These are phyloP conservation scores for Hiodon alosoides DNA, from an alignment of 2,113 vertebrate species.

Conservation along the genomic window DNA sequence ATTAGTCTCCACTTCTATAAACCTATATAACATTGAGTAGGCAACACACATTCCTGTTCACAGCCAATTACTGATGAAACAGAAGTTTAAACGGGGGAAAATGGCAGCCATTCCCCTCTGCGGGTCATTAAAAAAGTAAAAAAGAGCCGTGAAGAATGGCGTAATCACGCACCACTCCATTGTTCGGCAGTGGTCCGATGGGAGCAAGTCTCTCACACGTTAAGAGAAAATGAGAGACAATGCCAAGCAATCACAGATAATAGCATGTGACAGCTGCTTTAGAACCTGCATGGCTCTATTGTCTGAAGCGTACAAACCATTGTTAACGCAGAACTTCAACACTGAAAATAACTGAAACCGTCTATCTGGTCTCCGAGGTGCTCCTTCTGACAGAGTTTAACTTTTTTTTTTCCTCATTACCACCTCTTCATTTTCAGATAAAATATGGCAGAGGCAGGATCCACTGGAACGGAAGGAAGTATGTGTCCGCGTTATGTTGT, in stretches of 20 bases:
- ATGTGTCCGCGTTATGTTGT: neutral
- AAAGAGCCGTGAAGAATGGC: slow-evolving; percentile 51
- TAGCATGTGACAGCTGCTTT: slow-evolving; percentile 47
- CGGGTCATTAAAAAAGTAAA: slow-evolving; percentile 59
- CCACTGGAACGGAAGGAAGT: neutral
- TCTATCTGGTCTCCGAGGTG: slow-evolving; percentile 14
- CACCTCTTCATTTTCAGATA: neutral
- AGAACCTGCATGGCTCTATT: slow-evolving; percentile 35
- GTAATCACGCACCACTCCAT: slow-evolving; percentile 40
- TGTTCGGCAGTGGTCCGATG: slow-evolving; percentile 50
- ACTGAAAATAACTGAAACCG: slow-evolving; percentile 24
- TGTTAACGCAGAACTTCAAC: slow-evolving; percentile 31
- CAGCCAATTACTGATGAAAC: slow-evolving; percentile 47
- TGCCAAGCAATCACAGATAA: slow-evolving; percentile 43
- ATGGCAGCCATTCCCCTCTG: slow-evolving; percentile 26
- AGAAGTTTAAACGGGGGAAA: slow-evolving; percentile 43
- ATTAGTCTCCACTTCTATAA: too few relatives aligned
- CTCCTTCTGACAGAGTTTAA: slow-evolving; percentile 45
- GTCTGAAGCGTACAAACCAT: slow-evolving; percentile 34
- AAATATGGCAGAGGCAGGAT: neutral
- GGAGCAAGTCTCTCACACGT: slow-evolving; percentile 40
- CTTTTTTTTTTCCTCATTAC: slow-evolving; percentile 45
- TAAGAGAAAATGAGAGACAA: slow-evolving; percentile 45
- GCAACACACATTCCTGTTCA: slow-evolving; percentile 43
- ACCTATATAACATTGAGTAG: slow-evolving; percentile 14